These are phyloP conservation scores for Himalopsyche tibetana DNA, from an alignment of 2,888 invertebrate genomes.

Conservation along the genomic window DNA sequence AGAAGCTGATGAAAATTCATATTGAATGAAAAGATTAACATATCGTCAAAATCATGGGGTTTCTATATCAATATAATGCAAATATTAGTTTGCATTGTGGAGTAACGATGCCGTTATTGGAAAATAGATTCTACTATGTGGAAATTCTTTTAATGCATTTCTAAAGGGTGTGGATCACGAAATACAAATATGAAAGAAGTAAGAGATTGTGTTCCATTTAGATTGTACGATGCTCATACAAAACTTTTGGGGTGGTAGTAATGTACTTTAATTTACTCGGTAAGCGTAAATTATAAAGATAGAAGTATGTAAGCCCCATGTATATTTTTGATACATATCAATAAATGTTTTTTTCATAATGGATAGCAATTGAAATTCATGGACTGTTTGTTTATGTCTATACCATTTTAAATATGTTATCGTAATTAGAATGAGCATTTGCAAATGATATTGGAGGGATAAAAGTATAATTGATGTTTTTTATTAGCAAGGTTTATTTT, in stretches of 20 bases:
- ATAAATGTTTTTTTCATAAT: neutral
- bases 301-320: neutral
- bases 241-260: neutral
- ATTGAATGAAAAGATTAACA: neutral
- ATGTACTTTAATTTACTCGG: neutral
- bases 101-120: neutral
- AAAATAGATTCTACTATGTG: neutral
- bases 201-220: neutral
- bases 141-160: neutral
- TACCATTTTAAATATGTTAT: too few species aligned
- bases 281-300: neutral
- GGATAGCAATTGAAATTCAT: neutral
- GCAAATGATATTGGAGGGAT: too few species aligned
- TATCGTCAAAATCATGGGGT: neutral
- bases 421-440: too few species aligned
- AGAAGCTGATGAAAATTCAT: neutral
- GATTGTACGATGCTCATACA: neutral
- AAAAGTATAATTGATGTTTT: too few species aligned
- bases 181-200: neutral
- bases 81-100: neutral
- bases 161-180: too few species aligned
- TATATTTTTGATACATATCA: constrained; percentile 30
- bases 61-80: neutral
- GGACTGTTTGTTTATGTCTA: too few species aligned
- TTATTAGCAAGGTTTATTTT: too few species aligned